Evolutionary conservation across 2,888 invertebrate genomes (phyloP).

Genomic region (Tachina grossa): DNA sequence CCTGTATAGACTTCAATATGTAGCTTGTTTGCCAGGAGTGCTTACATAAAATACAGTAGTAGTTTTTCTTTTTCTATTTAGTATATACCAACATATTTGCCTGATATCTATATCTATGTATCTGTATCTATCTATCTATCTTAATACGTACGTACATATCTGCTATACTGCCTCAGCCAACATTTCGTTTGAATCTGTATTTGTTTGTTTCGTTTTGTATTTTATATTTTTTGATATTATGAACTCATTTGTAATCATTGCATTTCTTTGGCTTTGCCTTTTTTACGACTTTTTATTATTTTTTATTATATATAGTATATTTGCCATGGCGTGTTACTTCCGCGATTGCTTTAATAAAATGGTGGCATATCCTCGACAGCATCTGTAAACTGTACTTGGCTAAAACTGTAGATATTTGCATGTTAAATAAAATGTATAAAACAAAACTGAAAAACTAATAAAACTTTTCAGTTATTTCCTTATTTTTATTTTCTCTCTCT

Average conservation of each 20-base stretch:
- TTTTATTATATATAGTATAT: constrained; percentile 57
- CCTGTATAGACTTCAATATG: constrained; percentile 7
- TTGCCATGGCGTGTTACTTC: constrained; percentile 69
- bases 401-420: constrained; percentile 12
- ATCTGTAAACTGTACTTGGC: constrained; percentile 14
- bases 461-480: constrained; percentile 55
- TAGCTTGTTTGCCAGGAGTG: constrained; percentile 14
- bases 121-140: constrained; percentile 30
- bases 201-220: constrained; percentile 40
- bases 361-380: constrained; percentile 55
- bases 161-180: neutral
- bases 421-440: constrained; percentile 33
- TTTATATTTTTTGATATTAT: constrained; percentile 48
- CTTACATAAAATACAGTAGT: constrained; percentile 3
- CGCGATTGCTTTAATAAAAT: constrained; percentile 66
- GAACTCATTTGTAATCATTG: constrained; percentile 71
- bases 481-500: constrained; percentile 7
- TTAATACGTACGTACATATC: constrained; percentile 21
- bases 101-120: constrained; percentile 38
- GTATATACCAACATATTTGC: constrained; percentile 42
- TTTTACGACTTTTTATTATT: constrained; percentile 71
- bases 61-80: constrained; percentile 23
- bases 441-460: constrained; percentile 64
- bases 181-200: constrained; percentile 39
- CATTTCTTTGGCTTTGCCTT: constrained; percentile 66